These are phyloP conservation scores for Danaus plexippus DNA, from an alignment of 1,140 invertebrate genomes.

Conservation along the genomic window DNA sequence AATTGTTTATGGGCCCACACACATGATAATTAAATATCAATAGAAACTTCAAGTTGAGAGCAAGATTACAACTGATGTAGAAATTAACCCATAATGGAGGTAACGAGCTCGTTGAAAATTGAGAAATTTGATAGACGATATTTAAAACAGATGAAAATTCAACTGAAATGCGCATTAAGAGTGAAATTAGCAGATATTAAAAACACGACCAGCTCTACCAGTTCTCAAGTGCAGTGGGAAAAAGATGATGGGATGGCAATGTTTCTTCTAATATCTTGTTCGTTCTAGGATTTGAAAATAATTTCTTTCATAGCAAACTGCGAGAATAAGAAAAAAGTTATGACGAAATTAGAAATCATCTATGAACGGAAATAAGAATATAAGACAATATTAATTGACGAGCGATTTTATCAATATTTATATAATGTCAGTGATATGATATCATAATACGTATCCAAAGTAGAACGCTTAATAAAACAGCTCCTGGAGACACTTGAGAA, in stretches of 20 bases:
- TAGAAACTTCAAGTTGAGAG: too few relatives aligned
- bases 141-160: constrained; percentile 35
- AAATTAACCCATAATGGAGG: constrained; percentile 9
- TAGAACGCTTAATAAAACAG: constrained; percentile 43
- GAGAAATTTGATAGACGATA: constrained; percentile 34
- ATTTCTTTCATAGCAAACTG: constrained; percentile 27
- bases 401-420: constrained; percentile 48
- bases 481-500: constrained; percentile 39
- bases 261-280: constrained; percentile 16
- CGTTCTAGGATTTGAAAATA: constrained; percentile 20
- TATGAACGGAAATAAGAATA: constrained; percentile 42
- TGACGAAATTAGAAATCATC: constrained; percentile 38
- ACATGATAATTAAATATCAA: too few relatives aligned
- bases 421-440: constrained; percentile 34
- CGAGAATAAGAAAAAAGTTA: constrained; percentile 30
- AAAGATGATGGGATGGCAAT: constrained; percentile 28
- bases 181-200: constrained; percentile 28
- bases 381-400: constrained; percentile 48
- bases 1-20: too few relatives aligned
- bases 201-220: constrained; percentile 10
- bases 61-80: too few relatives aligned
- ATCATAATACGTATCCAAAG: constrained; percentile 48
- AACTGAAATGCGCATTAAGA: constrained; percentile 28
- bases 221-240: constrained; percentile 10
- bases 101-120: constrained; percentile 16